These are phyloP conservation scores for Erannis defoliaria DNA, from an alignment of 2,888 invertebrate genomes.

Conservation along the genomic window DNA sequence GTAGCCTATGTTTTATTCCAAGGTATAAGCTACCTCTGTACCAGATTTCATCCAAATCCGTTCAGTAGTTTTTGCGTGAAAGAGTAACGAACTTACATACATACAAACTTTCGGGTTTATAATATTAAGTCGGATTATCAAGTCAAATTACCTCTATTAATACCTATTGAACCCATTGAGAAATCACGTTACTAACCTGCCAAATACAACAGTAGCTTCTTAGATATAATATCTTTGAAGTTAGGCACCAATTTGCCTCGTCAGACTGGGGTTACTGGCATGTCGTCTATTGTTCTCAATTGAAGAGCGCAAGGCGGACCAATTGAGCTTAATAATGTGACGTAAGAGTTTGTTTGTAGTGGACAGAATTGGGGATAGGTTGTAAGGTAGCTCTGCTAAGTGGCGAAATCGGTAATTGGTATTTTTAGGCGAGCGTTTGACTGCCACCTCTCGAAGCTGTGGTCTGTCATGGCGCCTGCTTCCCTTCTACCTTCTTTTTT, in stretches of 20 bases:
- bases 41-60: too few species aligned
- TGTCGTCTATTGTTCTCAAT: constrained; percentile 70
- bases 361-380: too few species aligned
- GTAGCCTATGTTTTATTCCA: too few species aligned
- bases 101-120: too few species aligned
- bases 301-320: constrained; percentile 70
- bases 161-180: constrained; percentile 51
- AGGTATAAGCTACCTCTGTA: too few species aligned
- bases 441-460: too few species aligned
- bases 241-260: background rate
- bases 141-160: constrained; percentile 43
- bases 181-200: constrained; percentile 47
- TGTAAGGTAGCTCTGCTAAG: too few species aligned
- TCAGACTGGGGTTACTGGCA: constrained; percentile 31
- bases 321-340: constrained; percentile 73
- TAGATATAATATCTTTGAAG: background rate
- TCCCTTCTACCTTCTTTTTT: too few species aligned
- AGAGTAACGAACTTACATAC: too few species aligned
- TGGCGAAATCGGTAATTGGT: background rate
- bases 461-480: too few species aligned
- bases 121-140: too few species aligned
- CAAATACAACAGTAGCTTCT: constrained; percentile 37
- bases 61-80: too few species aligned
- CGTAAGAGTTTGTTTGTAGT: constrained; percentile 36
- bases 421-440: background rate